A percentile compares a stretch with the other conserved stretches of the same genome.
Evolutionary conservation across 2,888 invertebrate genomes (phyloP).

Genomic region (Branchellion lobata): DNA sequence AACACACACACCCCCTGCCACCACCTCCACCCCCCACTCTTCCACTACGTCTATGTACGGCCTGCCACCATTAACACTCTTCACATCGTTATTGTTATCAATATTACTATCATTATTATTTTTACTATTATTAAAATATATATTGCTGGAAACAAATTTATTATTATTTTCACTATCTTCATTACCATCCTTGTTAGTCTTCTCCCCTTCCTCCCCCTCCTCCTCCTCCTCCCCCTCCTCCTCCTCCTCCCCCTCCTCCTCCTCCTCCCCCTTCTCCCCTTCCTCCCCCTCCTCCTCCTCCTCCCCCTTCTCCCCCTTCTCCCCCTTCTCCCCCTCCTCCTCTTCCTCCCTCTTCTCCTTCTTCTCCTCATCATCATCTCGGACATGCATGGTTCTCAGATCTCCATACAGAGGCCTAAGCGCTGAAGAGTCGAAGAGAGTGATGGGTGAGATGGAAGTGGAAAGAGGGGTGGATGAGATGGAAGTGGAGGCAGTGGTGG

Average conservation of each 20-base stretch:
- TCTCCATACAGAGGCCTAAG: not conserved
- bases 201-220: too few relatives aligned
- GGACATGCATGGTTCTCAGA: not conserved
- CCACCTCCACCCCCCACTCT: not conserved
- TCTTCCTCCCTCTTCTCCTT: not conserved
- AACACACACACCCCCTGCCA: not conserved
- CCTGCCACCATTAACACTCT: constrained; percentile 3
- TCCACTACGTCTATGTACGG: not conserved
- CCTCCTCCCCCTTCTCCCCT: not conserved
- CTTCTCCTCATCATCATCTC: too few relatives aligned
- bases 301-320: not conserved
- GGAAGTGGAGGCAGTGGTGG: too few relatives aligned
- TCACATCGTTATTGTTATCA: constrained; percentile 5
- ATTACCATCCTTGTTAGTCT: not conserved
- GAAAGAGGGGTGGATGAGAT: too few relatives aligned
- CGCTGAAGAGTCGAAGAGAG: not conserved
- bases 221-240: not conserved
- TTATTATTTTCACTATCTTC: constrained; percentile 26
- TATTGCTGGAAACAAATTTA: not conserved
- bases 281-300: not conserved
- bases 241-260: not conserved
- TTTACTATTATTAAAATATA: not conserved
- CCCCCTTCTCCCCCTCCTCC: not conserved
- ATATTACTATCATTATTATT: constrained; percentile 17
- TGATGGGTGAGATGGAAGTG: not conserved